phyloP scores from a whole-genome alignment of 92 coral and sea anemone species.

The Parazoanthus atlanticus region DNA sequence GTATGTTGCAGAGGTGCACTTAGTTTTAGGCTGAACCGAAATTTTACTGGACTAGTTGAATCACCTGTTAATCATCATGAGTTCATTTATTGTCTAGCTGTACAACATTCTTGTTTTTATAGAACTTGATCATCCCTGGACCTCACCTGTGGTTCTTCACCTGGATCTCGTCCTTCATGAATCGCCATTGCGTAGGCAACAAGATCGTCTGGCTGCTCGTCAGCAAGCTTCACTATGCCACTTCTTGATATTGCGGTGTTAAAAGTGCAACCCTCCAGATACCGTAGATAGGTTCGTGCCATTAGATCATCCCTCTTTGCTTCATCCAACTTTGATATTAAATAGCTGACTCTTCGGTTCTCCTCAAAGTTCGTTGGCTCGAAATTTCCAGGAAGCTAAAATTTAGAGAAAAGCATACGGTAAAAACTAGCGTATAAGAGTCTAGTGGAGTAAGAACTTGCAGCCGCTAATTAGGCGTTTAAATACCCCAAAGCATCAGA shows the following conservation, averaged over 20 bases:
- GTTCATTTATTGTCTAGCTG: no score
- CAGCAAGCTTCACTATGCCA: slow-evolving; percentile 13
- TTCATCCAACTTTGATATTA: slow-evolving; percentile 24
- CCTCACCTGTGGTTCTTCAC: slow-evolving; percentile 37
- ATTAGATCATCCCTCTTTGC: slow-evolving; percentile 31
- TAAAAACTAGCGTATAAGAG: slow-evolving; percentile 12
- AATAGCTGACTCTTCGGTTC: slow-evolving; percentile 28
- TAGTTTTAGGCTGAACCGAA: no score
- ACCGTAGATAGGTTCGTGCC: slow-evolving; percentile 25
- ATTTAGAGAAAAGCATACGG: not conserved
- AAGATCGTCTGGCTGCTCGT: slow-evolving; percentile 32
- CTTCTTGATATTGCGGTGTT: slow-evolving; percentile 26
- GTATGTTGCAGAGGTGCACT: no score
- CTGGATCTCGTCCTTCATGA: slow-evolving; percentile 39
- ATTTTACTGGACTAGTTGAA: no score
- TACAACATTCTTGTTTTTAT: not conserved
- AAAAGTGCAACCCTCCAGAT: slow-evolving; percentile 26
- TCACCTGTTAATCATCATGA: no score
- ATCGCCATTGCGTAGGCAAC: slow-evolving; percentile 17
- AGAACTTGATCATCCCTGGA: no score
- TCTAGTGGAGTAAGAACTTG: not conserved
- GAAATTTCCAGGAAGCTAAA: slow-evolving; percentile 40
- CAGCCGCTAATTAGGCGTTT: no score
- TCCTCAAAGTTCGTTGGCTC: slow-evolving; percentile 32
- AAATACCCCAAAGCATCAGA: not conserved